These are phyloP conservation scores for Ictalurus punctatus DNA, from an alignment of 2,113 vertebrate species.

Conservation along the genomic window DNA sequence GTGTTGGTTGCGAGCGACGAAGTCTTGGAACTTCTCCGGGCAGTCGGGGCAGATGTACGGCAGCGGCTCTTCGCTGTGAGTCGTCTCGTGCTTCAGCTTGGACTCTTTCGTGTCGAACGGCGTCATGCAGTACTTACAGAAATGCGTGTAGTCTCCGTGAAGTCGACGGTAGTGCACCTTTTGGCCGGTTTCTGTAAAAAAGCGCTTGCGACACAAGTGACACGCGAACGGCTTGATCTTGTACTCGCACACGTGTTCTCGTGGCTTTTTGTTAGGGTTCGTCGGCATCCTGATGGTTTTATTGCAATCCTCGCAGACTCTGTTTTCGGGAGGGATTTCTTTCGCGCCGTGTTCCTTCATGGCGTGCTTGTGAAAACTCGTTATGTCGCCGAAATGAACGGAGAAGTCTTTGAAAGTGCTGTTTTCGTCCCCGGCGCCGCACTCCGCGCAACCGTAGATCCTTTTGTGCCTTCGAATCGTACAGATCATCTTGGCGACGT, in stretches of 20 bases:
- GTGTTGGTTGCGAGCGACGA: conserved; percentile 27
- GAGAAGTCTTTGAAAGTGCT: conserved; percentile 12
- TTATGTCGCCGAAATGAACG: conserved; percentile 11
- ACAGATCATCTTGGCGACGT: conserved; percentile 17
- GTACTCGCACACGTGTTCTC: conserved; percentile 33
- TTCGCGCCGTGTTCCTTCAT: conserved; percentile 24
- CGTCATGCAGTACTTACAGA: conserved; percentile 38
- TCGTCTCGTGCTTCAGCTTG: conserved; percentile 30
- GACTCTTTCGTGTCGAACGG: conserved; percentile 20
- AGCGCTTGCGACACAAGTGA: conserved; percentile 29
- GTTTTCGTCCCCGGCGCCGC: background rate
- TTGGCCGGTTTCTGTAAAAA: conserved; percentile 25
- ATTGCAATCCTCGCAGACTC: conserved; percentile 25
- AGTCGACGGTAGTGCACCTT: conserved; percentile 40
- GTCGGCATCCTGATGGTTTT: conserved; percentile 22
- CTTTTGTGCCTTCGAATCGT: conserved; percentile 21
- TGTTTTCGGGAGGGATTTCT: background rate
- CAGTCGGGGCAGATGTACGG: conserved; percentile 35
- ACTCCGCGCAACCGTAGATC: conserved; percentile 30
- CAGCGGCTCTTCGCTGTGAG: conserved; percentile 21
- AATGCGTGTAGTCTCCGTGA: conserved; percentile 41
- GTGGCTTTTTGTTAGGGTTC: conserved; percentile 19
- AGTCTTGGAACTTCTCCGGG: conserved; percentile 40
- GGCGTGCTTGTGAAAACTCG: conserved; percentile 34
- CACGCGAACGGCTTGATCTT: conserved; percentile 38